Percentiles rank a stretch among this genome's conserved stretches.
Evolutionary conservation across 1,140 invertebrate genomes (phyloP).

Genomic region (Cepaea nemoralis): DNA sequence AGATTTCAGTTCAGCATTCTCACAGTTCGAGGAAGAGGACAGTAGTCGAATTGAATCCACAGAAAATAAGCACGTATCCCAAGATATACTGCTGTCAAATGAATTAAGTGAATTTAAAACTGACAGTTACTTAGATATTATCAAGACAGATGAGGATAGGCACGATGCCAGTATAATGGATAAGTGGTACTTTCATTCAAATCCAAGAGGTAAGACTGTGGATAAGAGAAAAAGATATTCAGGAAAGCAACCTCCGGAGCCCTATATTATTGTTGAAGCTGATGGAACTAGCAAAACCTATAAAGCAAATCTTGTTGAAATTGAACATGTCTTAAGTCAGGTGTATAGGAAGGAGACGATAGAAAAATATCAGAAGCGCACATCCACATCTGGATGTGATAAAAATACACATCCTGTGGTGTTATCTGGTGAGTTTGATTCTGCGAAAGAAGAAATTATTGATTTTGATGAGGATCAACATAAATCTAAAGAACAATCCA

Average conservation of each 20-base stretch:
- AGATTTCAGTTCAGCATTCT: conserved; percentile 4
- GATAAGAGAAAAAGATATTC: conserved; percentile 1
- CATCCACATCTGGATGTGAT: neutral
- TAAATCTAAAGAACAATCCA: neutral
- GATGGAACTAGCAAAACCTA: conserved; percentile 3
- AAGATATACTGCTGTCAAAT: neutral
- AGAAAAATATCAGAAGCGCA: conserved; percentile 28
- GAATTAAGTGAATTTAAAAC: neutral
- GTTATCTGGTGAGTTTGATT: neutral
- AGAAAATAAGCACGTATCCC: neutral
- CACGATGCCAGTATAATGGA: neutral
- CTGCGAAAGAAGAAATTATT: neutral
- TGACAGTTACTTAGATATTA: neutral
- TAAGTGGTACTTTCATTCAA: conserved; percentile 33
- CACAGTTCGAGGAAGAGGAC: conserved; percentile 22
- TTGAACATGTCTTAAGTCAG: conserved; percentile 14
- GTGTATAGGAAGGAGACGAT: conserved; percentile 33
- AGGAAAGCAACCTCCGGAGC: conserved; percentile 2
- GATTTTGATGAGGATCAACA: neutral
- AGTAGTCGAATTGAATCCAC: neutral
- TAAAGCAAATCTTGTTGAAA: neutral
- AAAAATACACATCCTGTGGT: neutral
- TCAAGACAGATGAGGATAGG: neutral
- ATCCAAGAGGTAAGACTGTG: conserved; percentile 11
- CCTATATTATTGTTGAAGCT: conserved; percentile 5